Conservation (phyloP, 2,888 invertebrate species). For the Ormyrus pomaceus region DNA sequence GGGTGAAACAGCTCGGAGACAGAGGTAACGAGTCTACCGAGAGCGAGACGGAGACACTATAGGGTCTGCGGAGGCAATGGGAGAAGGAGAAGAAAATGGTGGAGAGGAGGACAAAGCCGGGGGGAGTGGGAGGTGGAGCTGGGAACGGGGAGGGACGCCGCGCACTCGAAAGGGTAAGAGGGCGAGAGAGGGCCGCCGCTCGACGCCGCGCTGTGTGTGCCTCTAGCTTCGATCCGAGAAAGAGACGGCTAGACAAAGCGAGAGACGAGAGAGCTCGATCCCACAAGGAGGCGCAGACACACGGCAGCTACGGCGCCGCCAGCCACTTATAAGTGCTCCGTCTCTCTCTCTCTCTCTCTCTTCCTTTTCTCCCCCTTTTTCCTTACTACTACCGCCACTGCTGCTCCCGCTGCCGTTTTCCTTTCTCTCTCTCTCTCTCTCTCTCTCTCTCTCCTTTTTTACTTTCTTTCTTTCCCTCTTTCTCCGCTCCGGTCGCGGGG, state of each 20-base stretch:
- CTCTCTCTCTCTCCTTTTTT: slow-evolving; percentile 52
- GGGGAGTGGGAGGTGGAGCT: slow-evolving; percentile 52
- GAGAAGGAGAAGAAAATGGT: slow-evolving; percentile 24
- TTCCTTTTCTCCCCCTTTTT: slow-evolving; percentile 50
- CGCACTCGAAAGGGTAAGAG: slow-evolving; percentile 58
- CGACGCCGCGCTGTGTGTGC: slow-evolving; percentile 50
- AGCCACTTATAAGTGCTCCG: slow-evolving; percentile 43
- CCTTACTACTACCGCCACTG: background rate
- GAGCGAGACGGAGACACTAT: slow-evolving; percentile 19
- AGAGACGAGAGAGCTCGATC: slow-evolving; percentile 66
- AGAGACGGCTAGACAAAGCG: slow-evolving; percentile 65
- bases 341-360: slow-evolving; percentile 49
- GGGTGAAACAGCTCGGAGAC: slow-evolving; percentile 38
- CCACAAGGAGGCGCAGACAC: slow-evolving; percentile 73
- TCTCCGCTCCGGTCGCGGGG: background rate
- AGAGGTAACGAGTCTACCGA: slow-evolving; percentile 58
- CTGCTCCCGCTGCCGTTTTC: background rate
- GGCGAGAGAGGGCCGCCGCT: slow-evolving; percentile 36
- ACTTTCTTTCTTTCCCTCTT: background rate
- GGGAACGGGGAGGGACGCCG: slow-evolving; percentile 52
- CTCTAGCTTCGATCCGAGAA: slow-evolving; percentile 72
- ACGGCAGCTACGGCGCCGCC: slow-evolving; percentile 54
- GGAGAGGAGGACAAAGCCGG: slow-evolving; percentile 37
- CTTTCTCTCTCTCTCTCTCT: slow-evolving; percentile 45
- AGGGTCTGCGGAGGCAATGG: slow-evolving; percentile 28